Conservation (phyloP, 2,797 vertebrate species). For the Odontamblyopus rebecca region DNA sequence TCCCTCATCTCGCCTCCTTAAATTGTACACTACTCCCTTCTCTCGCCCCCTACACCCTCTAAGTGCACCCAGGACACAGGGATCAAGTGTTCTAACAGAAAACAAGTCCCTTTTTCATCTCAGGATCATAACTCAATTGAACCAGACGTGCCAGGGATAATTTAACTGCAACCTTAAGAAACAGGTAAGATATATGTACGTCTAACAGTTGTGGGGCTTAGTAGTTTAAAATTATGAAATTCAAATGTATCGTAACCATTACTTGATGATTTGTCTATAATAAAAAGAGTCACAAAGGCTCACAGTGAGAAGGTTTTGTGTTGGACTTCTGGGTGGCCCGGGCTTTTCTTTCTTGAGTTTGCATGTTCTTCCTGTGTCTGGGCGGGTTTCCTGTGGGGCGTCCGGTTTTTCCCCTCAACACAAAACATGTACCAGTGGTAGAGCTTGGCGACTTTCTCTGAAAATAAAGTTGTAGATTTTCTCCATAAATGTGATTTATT, state of each 20-base stretch:
- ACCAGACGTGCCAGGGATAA: background rate
- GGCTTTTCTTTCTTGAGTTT: background rate
- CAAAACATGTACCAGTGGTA: no score
- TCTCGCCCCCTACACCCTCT: slow-evolving; percentile 25
- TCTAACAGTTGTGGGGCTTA: no score
- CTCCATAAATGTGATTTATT: no score
- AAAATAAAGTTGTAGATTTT: no score
- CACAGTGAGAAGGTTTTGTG: background rate
- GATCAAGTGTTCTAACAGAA: slow-evolving; percentile 10
- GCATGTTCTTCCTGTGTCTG: background rate
- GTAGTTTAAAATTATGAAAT: no score
- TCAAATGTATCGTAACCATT: no score
- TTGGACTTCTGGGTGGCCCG: no score
- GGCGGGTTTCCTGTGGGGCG: no score
- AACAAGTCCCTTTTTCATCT: slow-evolving; percentile 14
- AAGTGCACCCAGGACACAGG: slow-evolving; percentile 11
- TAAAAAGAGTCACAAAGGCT: background rate
- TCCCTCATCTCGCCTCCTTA: slow-evolving; percentile 36
- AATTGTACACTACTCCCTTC: slow-evolving; percentile 39
- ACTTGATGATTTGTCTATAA: no score
- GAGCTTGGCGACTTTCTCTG: no score
- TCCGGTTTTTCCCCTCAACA: no score
- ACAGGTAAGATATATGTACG: background rate
- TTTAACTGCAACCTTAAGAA: background rate
- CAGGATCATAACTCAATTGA: slow-evolving; percentile 2